Percentiles rank a stretch among this genome's conserved stretches.
Evolutionary conservation across 1,140 invertebrate genomes (phyloP).

Genomic region (Thaumetopoea pityocampa): DNA sequence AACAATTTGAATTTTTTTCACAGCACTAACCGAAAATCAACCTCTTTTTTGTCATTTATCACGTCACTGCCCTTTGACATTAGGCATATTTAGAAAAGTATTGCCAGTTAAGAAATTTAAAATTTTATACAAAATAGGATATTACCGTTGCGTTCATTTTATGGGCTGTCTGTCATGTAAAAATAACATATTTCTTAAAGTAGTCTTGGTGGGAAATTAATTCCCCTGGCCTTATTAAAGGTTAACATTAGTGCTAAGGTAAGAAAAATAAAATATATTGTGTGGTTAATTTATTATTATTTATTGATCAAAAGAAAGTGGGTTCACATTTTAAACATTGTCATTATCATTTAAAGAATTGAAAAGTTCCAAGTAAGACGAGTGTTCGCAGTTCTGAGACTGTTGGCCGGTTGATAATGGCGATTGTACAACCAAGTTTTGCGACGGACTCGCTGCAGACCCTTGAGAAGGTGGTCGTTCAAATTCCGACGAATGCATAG

Average conservation of each 20-base stretch:
- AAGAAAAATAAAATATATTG: background rate
- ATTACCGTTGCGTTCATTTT: too few relatives aligned
- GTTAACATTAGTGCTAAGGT: slow-evolving; percentile 1
- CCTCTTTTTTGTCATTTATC: too few relatives aligned
- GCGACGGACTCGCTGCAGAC: background rate
- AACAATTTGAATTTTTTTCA: too few relatives aligned
- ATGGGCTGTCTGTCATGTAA: too few relatives aligned
- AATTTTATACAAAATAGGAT: too few relatives aligned
- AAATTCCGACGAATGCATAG: background rate
- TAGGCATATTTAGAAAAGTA: too few relatives aligned
- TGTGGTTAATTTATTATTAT: slow-evolving; percentile 1
- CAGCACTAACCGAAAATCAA: too few relatives aligned
- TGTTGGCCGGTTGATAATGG: slow-evolving; percentile 1
- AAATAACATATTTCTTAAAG: too few relatives aligned
- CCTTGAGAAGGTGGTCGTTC: background rate
- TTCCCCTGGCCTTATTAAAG: background rate
- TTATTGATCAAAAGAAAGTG: slow-evolving; percentile 1
- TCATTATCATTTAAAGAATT: slow-evolving; percentile 1
- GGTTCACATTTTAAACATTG: background rate
- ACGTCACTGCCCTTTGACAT: too few relatives aligned
- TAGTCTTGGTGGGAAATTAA: too few relatives aligned
- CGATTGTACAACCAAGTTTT: slow-evolving; percentile 1
- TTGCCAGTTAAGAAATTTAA: too few relatives aligned
- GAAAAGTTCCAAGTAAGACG: slow-evolving; percentile 1
- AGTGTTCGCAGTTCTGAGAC: background rate